These are phyloP conservation scores for Alces alces DNA, from an alignment of 2,113 vertebrate species.

Conservation along the genomic window DNA sequence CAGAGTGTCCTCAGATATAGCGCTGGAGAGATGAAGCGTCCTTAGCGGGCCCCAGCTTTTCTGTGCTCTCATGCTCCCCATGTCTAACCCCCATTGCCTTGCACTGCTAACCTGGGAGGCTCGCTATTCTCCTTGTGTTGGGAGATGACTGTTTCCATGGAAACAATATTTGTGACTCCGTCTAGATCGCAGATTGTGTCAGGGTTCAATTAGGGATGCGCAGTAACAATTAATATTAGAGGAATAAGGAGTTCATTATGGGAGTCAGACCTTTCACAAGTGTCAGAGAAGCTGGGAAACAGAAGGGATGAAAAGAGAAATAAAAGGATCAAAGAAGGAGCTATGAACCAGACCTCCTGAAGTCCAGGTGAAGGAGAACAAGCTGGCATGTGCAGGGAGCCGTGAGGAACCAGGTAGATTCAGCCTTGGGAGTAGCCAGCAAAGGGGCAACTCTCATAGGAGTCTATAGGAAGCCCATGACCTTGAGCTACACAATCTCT, in stretches of 20 bases:
- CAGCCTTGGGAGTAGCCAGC: neutral
- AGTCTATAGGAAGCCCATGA: neutral
- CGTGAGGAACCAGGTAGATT: neutral
- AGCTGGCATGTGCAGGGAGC: neutral
- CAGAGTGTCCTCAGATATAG: rapidly evolving
- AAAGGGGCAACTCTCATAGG: neutral
- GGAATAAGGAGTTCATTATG: neutral
- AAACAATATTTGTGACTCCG: neutral
- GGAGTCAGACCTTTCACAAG: neutral
- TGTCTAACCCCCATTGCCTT: neutral
- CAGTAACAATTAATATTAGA: neutral
- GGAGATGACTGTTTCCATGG: neutral
- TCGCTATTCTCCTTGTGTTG: neutral
- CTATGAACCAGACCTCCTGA: neutral
- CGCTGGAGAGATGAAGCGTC: neutral
- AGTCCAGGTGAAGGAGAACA: neutral
- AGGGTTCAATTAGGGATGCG: neutral
- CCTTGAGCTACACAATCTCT: neutral
- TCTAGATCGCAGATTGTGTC: neutral
- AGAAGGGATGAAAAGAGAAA: neutral
- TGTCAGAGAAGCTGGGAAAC: neutral
- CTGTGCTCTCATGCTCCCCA: neutral
- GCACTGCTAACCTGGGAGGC: neutral
- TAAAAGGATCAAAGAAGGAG: neutral
- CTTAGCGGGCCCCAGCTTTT: neutral